Evolutionary conservation across 2,888 invertebrate species (phyloP), one percentile per base, ranked within the genome.

Genomic region (Incurvaria masculella): DNA sequence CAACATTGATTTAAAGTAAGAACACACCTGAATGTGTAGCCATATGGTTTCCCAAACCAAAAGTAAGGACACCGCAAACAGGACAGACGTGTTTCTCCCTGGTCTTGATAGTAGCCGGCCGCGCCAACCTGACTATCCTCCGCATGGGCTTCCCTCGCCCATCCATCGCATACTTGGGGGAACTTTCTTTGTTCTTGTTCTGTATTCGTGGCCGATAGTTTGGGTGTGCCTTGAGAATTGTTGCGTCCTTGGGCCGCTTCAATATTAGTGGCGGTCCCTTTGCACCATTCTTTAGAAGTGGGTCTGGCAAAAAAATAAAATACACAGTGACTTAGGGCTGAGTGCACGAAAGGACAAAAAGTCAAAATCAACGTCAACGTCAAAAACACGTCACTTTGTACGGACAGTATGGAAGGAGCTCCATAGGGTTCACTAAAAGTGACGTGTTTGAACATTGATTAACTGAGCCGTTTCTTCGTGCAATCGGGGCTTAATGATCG

Each of bases 41-140:
- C 56, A 79, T 71, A 55, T 79, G 79, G 52, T 74, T 76, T 38
- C 74, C 72, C 45, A 79, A 60, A 38, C 75, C 73, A 53, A 59
- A 76, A 0, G 79, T 79, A 17, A 79, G 65, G 56, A 79, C 74
- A 18, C 79, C 79, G 60, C 79, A 79, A 5, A 79, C 69, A 16
- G 79, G 79, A 52, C 79, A 79, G 1, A 79, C 76, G 50, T 76
- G 65, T 59, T 79, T 79, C 52, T 79, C 79, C 46, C 66, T 65
- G 52, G 69, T 71, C 49, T 69, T 75, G 14, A 63, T 53, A 4
- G 61, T 60, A 0, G 39, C 21, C 1, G 59, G 59, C 42, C 62
- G 64, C 4, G 64, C 60, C 46, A 56, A 53, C 23, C 66, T 61
- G 4, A 71, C 62, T 8, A 33, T 33, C 33, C 14, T 33, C 3